These are phyloP conservation scores for Andrena trimmerana DNA, from an alignment of 2,888 invertebrate species.

Conservation along the genomic window DNA sequence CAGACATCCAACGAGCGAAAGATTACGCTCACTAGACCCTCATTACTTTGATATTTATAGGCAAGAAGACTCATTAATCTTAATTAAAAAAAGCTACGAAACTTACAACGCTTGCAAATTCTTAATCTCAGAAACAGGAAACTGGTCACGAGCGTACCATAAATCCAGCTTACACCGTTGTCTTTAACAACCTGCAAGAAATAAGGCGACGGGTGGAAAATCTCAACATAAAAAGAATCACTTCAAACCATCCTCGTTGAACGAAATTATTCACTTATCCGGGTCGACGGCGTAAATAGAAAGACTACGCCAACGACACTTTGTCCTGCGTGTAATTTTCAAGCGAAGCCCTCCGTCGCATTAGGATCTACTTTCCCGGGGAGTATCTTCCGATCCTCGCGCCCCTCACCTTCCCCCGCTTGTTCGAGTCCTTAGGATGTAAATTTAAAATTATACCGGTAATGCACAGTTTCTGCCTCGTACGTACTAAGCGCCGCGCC, in stretches of 20 bases:
- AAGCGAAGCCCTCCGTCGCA: conserved; percentile 3
- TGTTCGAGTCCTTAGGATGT: conserved; percentile 49
- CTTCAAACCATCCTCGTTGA: neutral
- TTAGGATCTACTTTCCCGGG: conserved; percentile 38
- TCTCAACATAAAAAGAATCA: neutral
- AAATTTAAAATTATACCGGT: conserved; percentile 81
- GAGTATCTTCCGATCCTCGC: conserved; percentile 8
- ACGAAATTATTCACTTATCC: neutral
- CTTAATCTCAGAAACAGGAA: too few relatives aligned
- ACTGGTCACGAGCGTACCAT: too few relatives aligned
- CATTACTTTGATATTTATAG: too few relatives aligned
- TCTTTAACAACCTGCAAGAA: too few relatives aligned
- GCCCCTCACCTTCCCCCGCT: neutral
- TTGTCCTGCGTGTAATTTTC: conserved; percentile 44
- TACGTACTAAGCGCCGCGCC: conserved; percentile 63
- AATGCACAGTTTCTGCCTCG: conserved; percentile 77
- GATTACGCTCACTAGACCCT: too few relatives aligned
- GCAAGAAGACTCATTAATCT: too few relatives aligned
- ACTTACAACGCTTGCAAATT: too few relatives aligned
- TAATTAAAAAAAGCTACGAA: too few relatives aligned
- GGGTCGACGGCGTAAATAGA: conserved; percentile 32
- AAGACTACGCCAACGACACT: conserved; percentile 48
- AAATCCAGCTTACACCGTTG: too few relatives aligned
- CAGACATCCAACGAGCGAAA: too few relatives aligned
- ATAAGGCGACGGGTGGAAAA: neutral